Percentiles rank a stretch among this genome's conserved stretches.
Conservation (phyloP, 64 coral and sea anemone genomes). For the Anthopleura sola region DNA sequence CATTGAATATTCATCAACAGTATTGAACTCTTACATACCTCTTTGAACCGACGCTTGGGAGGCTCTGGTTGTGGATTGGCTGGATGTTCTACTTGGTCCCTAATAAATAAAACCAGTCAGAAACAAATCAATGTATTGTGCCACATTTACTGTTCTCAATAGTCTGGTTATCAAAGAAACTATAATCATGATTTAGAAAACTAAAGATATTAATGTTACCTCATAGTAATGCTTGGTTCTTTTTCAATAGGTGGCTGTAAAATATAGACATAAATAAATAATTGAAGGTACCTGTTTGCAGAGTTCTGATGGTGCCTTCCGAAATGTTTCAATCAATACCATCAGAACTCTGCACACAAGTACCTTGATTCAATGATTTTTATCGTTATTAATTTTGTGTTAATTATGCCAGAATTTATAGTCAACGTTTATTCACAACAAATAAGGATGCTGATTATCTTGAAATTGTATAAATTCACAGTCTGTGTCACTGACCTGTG, state of each 20-base stretch:
- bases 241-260: not conserved
- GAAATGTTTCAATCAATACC: no score
- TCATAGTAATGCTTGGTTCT: not conserved
- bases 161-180: no score
- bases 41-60: constrained; percentile 3
- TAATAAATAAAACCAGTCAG: not conserved
- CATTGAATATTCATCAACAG: not conserved
- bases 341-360: no score
- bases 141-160: no score
- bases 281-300: no score
- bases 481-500: not conserved
- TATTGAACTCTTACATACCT: not conserved
- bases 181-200: no score
- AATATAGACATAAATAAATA: not conserved
- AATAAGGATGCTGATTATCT: not conserved
- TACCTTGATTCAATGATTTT: no score
- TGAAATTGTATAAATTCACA: not conserved
- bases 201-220: no score
- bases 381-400: no score
- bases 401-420: no score
- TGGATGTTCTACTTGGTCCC: not conserved
- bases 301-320: no score
- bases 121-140: not conserved
- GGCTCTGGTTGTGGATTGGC: constrained; percentile 25
- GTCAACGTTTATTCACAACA: no score